Base-by-base conservation (phyloP, 2,797 vertebrate genomes). In the Notolepis coatsorum region DNA sequence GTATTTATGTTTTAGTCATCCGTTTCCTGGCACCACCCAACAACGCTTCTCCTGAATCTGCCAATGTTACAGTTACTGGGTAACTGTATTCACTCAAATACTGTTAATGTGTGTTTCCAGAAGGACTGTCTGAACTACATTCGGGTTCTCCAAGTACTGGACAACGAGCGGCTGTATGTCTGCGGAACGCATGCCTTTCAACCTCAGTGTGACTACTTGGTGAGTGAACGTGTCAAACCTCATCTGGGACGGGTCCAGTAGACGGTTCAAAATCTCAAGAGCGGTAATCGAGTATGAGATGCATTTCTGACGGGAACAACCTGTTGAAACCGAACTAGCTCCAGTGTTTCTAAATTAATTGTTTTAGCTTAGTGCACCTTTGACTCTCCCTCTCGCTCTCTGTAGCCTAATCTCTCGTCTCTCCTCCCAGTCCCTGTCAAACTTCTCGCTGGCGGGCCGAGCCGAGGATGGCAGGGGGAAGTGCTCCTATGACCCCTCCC, bases 161-260 rank as follows among this genome's bases (percentile, higher is more conserved):
- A 95, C 0, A 56, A 94, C 9, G 77, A 91, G 23, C 84, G 84
- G 7, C 94, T 99, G 4, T 99, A 96, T 0, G 96, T 98, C 45
- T 99, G 97, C 43, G 97, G 97, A 65, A 99, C 97, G 7, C 93
- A 97, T 0, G 97, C 97, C 0, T 99, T 99, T 85, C 96, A 98
- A 49, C 97, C 97, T 0, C 80, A 91, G 1, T 99, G 97, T 41
- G 94, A 98, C 88, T 92, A 94, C 77, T 83, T 99, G 95, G 97
- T 99, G 79, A 89, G 95, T 88, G 72, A 27, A 24, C 3, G 17
- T 27, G n/a, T 13, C 1, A 2, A 18, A 27, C 13, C 8, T 8
- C n/a, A 17, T 21, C 15, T 24, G 4, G 28, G 2, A 6, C 57
- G 1, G 28, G n/a, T 15, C 18, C 28, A 24, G 24, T n/a, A n/a